Percentiles rank a stretch among this genome's conserved stretches.
Evolutionary conservation across 1,140 invertebrate genomes (phyloP).

Genomic region (Drosophila sulfurigaster): DNA sequence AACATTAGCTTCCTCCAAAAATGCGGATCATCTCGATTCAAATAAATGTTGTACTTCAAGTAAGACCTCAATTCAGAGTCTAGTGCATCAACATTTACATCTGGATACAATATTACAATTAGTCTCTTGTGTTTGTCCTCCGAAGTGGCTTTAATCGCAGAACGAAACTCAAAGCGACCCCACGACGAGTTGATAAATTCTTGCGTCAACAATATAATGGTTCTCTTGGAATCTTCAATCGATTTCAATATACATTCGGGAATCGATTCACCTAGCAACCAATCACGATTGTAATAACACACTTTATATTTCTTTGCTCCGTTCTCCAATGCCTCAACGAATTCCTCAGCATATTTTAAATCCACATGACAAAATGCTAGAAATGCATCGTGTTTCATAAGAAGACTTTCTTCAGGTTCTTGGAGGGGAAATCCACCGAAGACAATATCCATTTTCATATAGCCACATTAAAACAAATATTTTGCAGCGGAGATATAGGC

Average conservation of each 20-base stretch:
- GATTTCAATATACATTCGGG: conserved; percentile 8
- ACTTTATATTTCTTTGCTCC: neutral
- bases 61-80: neutral
- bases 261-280: conserved; percentile 4
- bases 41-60: neutral
- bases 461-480: neutral
- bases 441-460: conserved; percentile 6
- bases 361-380: conserved; percentile 3
- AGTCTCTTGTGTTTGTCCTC: neutral
- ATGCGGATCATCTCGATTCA: neutral
- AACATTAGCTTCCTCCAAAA: conserved; percentile 2
- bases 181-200: conserved; percentile 2
- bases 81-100: neutral
- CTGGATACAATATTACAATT: conserved; percentile 4
- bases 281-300: conserved; percentile 17
- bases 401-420: neutral
- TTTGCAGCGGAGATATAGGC: neutral
- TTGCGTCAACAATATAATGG: conserved; percentile 16
- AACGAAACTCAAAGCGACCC: conserved; percentile 14
- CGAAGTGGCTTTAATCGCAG: conserved; percentile 2
- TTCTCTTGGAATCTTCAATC: conserved; percentile 10
- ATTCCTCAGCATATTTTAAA: neutral
- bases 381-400: neutral
- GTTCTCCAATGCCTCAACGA: conserved; percentile 5
- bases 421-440: neutral